phyloP scores from a whole-genome alignment of 2,113 vertebrate genomes.

The Syrmaticus mikado region DNA sequence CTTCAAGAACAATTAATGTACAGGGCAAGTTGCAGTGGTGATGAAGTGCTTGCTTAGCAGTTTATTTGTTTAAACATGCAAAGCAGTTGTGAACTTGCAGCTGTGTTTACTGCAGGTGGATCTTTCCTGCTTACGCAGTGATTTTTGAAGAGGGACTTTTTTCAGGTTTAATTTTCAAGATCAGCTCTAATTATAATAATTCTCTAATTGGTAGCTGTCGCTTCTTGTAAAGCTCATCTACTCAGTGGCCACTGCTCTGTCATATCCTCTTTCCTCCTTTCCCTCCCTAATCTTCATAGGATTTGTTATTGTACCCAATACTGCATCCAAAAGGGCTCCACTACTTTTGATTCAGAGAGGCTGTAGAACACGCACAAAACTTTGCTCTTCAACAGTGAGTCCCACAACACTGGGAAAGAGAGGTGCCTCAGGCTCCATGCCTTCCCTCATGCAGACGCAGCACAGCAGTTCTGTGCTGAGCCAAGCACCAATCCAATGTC shows the following conservation, averaged over 20 bases:
- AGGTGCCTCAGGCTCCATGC: background rate
- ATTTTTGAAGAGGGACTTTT: background rate
- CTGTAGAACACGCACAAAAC: background rate
- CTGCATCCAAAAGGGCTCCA: background rate
- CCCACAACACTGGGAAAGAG: rapidly evolving
- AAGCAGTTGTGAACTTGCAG: background rate
- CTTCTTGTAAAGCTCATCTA: background rate
- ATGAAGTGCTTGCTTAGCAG: constrained; percentile 1
- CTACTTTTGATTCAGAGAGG: background rate
- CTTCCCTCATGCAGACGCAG: background rate
- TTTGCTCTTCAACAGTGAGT: rapidly evolving
- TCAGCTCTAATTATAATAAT: background rate
- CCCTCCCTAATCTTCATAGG: background rate
- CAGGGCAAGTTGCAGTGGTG: background rate
- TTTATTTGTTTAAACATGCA: background rate
- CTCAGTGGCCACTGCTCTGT: background rate
- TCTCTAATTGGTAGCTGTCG: background rate
- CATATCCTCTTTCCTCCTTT: background rate
- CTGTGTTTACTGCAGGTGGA: background rate
- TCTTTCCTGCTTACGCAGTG: background rate
- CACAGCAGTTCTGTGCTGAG: background rate
- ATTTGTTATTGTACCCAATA: background rate
- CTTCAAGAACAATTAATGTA: background rate
- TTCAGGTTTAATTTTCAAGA: background rate
- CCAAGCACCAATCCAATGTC: background rate